Evolutionary conservation across 1,140 invertebrate genomes (phyloP), one percentile per base, ranked within the genome.

Genomic region (Dinoponera quadriceps): DNA sequence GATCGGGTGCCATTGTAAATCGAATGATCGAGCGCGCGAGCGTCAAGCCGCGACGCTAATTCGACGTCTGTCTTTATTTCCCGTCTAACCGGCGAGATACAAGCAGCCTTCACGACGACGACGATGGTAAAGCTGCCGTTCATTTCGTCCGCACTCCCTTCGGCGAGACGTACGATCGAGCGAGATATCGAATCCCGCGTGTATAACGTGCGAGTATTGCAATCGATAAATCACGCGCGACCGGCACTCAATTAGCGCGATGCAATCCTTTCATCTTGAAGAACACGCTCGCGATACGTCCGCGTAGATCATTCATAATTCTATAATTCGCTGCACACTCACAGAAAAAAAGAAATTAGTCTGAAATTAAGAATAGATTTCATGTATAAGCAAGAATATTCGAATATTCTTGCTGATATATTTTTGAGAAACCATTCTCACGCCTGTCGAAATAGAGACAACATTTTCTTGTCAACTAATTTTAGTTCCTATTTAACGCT

Each of bases 21-120:
- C 29, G 51, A 86, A 44, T 69, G 71, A 86, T 77, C 33, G 63
- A 81, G 20, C 9, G 33, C 1, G 62, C 20, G 29, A 68, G 22
- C n/a, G 22, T 55, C 49, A 16, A 54, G 54, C 2, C 13, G 9
- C 55, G 38, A 54, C 51, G 54, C 25, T 85, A 86, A 86, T 82
- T 86, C 69, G 57, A 75, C 69, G 55, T 27, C 44, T 77, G 44
- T 81, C 62, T 51, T 33, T 20, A 57, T 44, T 86, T 49, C 38
- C 63, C 82, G 51, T 29, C 72, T 48, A 25, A 33, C 29, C 38
- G 20, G 9, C 74, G 38, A 68, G 62, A 68, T n/a, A 75, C n/a
- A 14, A n/a, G 1, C 20, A 14, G 48, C 7, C 1, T 44, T 9
- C 22, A 22, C 55, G n/a, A n/a, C n/a, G n/a, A 65, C 18, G 48